Conservation (phyloP, 2,888 invertebrate species). For the Sericinus montela region DNA sequence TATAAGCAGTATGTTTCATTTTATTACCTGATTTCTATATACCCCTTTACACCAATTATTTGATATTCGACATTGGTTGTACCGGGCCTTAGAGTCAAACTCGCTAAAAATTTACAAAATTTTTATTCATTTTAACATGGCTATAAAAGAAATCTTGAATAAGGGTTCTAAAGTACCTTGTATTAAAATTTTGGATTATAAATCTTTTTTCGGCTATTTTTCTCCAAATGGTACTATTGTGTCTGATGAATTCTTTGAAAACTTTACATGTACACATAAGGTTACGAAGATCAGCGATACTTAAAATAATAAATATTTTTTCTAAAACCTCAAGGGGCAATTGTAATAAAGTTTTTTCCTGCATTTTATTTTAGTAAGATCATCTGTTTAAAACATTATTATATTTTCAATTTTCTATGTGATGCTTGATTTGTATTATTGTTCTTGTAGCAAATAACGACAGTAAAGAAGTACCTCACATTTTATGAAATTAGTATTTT, state of each 20-base stretch:
- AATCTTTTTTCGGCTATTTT: slow-evolving; percentile 32
- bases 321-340: slow-evolving; percentile 55
- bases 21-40: slow-evolving; percentile 43
- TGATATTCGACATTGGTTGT: slow-evolving; percentile 52
- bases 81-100: slow-evolving; percentile 32
- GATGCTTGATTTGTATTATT: no score
- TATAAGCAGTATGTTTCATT: no score
- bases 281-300: slow-evolving; percentile 45
- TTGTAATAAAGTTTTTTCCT: slow-evolving; percentile 26
- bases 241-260: slow-evolving; percentile 42
- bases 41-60: slow-evolving; percentile 61
- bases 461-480: no score
- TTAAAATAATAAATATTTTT: slow-evolving; percentile 46
- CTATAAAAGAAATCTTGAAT: not conserved
- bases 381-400: no score
- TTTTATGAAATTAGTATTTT: no score
- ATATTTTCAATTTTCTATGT: no score
- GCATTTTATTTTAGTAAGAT: slow-evolving; percentile 23
- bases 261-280: slow-evolving; percentile 57
- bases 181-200: slow-evolving; percentile 29
- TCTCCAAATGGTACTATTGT: slow-evolving; percentile 56
- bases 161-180: slow-evolving; percentile 3
- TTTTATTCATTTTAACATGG: not conserved
- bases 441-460: no score
- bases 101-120: slow-evolving; percentile 29